These are phyloP conservation scores for Anagyrus pseudococci DNA, from an alignment of 2,888 invertebrate genomes.

Conservation along the genomic window DNA sequence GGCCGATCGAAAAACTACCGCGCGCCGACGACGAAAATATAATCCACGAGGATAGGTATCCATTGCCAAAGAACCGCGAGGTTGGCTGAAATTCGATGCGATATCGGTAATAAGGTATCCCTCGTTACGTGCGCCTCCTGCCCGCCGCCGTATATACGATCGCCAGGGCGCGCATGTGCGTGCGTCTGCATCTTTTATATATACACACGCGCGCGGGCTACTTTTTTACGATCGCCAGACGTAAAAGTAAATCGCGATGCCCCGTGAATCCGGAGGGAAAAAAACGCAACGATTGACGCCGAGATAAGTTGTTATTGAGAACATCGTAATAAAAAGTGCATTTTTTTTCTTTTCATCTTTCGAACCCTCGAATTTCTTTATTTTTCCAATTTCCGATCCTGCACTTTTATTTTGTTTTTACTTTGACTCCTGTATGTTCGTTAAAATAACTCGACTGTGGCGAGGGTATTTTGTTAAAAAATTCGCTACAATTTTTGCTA, in stretches of 20 bases:
- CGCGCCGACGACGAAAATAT: conserved; percentile 37
- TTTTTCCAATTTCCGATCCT: background rate
- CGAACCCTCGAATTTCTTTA: background rate
- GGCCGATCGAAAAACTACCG: conserved; percentile 32
- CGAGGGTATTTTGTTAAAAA: too few species aligned
- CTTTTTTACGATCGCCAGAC: background rate
- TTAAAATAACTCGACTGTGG: too few species aligned
- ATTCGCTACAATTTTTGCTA: too few species aligned
- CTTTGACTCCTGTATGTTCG: too few species aligned
- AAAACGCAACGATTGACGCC: too few species aligned
- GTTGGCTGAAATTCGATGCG: conserved; percentile 57
- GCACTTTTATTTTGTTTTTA: too few species aligned
- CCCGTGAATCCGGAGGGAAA: background rate
- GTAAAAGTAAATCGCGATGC: background rate
- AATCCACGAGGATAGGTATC: conserved; percentile 47
- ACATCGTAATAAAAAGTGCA: background rate
- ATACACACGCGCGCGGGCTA: background rate
- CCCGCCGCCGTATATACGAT: too few species aligned
- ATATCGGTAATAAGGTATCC: conserved; percentile 47
- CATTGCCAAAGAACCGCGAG: conserved; percentile 56
- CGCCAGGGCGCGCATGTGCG: background rate
- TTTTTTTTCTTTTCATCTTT: background rate
- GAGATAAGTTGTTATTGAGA: too few species aligned
- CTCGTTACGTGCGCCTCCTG: conserved; percentile 38
- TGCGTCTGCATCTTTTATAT: background rate